Percentiles rank a stretch among this genome's conserved stretches.
These are phyloP conservation scores for Condylostylus longicornis DNA, from an alignment of 1,140 invertebrate species.

Conservation along the genomic window DNA sequence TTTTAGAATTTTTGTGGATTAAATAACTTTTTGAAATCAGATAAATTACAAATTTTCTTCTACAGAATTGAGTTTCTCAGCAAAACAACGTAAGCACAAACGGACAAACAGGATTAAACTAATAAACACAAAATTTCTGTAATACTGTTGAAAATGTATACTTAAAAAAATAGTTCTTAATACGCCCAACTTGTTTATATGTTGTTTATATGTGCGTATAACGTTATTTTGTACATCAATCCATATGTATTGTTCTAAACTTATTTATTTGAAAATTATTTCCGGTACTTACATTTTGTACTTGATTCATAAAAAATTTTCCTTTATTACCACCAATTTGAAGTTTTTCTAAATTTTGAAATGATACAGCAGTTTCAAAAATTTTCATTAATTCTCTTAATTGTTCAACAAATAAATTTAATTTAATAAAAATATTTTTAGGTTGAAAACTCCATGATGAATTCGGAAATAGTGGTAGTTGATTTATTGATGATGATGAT, in stretches of 20 bases:
- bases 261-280: too few relatives aligned
- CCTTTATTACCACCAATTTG: conserved; percentile 63
- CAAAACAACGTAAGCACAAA: too few relatives aligned
- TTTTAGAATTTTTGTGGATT: too few relatives aligned
- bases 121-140: not conserved
- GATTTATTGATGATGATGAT: conserved; percentile 17
- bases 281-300: conserved; percentile 40
- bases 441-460: conserved; percentile 51
- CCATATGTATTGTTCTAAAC: too few relatives aligned
- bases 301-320: conserved; percentile 38
- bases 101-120: too few relatives aligned
- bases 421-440: conserved; percentile 48
- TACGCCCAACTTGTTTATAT: too few relatives aligned
- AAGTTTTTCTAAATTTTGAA: conserved; percentile 65
- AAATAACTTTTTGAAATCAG: too few relatives aligned
- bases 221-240: too few relatives aligned
- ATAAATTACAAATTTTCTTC: too few relatives aligned
- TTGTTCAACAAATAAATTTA: conserved; percentile 46
- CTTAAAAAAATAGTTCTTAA: not conserved
- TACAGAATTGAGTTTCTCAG: too few relatives aligned
- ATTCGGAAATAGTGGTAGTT: conserved; percentile 6
- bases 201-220: too few relatives aligned
- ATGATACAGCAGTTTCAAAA: conserved; percentile 57
- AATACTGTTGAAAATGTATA: not conserved
- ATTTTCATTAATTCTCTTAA: conserved; percentile 40